Evolutionary conservation across 2,113 vertebrate genomes (phyloP), one percentile per base, ranked within the genome.

Genomic region (Vidua macroura): DNA sequence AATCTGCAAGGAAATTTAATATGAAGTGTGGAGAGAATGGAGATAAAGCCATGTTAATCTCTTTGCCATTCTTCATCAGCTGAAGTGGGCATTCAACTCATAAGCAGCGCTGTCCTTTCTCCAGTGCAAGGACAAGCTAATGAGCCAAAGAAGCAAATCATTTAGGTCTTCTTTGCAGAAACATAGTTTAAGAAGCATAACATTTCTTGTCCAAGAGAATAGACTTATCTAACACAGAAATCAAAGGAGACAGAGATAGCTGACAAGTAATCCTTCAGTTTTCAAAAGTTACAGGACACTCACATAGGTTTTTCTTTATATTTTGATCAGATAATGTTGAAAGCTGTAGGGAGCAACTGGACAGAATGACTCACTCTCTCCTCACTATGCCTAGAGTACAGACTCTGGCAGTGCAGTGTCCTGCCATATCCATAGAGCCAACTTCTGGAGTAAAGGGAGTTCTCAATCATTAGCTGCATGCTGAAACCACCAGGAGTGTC

Each of bases 121-220:
- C 62, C 86, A 86, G 44, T 84, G 90, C 76, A 95, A 95, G 93
- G 93, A 73, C 93, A 86, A 90, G n/a, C 49, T 96, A 95, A 94
- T 92, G 90, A 96, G 77, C 88, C 95, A 92, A 95, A 93, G 80
- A 67, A 78, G 35, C 11, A 90, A 95, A 86, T 92, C n/a, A 66
- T 90, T 88, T 76, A 81, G 37, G 44, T 72, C 75, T 69, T 92
- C 86, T 80, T 83, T 90, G 69, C 60, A 81, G 86, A 94, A 78
- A 18, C 24, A 20, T 27, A 44, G 68, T 58, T 93, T 93, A 74
- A 86, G 80, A 83, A 92, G 85, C 60, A 75, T 90, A 79, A 66
- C 69, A n/a, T 73, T 83, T 30, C 73, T 73, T 82, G 56, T 93
- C 62, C 31, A 66, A 90, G 37, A 68, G 52, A 95, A 95, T 9